Percentiles rank a stretch among this genome's conserved stretches.
These are phyloP conservation scores for Athene noctua DNA, from an alignment of 2,113 vertebrate genomes.

Conservation along the genomic window DNA sequence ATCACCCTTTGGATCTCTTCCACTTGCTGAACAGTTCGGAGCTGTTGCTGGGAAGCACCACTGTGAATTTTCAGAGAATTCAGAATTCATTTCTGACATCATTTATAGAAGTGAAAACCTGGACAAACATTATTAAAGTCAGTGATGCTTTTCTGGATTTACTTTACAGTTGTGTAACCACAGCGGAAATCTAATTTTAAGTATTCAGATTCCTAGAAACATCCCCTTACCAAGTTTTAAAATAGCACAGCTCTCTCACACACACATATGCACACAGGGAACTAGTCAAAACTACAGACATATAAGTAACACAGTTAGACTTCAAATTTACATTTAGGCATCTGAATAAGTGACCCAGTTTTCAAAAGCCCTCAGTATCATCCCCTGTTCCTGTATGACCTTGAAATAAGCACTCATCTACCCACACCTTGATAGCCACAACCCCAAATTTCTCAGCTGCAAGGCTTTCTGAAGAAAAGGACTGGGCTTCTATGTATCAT, in stretches of 20 bases:
- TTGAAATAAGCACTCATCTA: neutral
- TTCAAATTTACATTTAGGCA: neutral
- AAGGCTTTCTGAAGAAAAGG: neutral
- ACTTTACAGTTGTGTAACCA: slow-evolving; percentile 19
- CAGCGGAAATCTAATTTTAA: slow-evolving; percentile 31
- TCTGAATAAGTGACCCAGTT: neutral
- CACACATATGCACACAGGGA: neutral
- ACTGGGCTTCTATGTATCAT: neutral
- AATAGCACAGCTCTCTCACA: neutral
- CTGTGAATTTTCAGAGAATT: neutral
- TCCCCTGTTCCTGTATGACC: neutral
- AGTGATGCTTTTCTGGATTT: slow-evolving; percentile 1
- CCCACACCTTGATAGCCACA: neutral
- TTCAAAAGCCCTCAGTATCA: neutral
- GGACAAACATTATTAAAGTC: slow-evolving; percentile 16
- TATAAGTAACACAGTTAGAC: neutral
- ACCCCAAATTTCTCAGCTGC: neutral
- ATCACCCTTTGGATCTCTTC: slow-evolving; percentile 21
- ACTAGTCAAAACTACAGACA: neutral
- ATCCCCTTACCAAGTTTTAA: neutral
- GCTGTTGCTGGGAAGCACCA: neutral
- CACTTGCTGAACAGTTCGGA: neutral
- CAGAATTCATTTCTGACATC: neutral
- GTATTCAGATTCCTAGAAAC: slow-evolving; percentile 4
- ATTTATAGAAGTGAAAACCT: neutral